Conservation (phyloP, 2,797 vertebrate genomes). For the Pipistrellus kuhlii region DNA sequence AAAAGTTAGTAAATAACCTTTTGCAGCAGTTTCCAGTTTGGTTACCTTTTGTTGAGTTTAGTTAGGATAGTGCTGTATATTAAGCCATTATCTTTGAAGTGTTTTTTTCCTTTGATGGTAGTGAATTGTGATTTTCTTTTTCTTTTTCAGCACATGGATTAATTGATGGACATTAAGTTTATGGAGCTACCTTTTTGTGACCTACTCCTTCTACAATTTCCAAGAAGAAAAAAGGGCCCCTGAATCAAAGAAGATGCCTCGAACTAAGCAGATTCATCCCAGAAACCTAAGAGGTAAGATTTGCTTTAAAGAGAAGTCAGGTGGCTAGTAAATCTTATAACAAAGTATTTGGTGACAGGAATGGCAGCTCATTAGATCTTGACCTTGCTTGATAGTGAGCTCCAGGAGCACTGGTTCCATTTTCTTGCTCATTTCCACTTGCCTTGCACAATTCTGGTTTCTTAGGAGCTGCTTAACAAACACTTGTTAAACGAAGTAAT, state of each 20-base stretch:
- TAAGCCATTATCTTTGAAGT: constrained; percentile 23
- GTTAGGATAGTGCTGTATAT: not conserved
- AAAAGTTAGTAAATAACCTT: constrained; percentile 7
- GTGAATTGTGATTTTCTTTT: constrained; percentile 20
- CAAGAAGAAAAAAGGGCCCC: constrained; percentile 85
- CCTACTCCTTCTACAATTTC: constrained; percentile 83
- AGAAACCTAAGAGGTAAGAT: constrained; percentile 97
- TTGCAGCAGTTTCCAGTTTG: not conserved
- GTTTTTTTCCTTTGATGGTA: constrained; percentile 21
- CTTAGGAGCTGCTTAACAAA: constrained; percentile 41
- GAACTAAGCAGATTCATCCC: constrained; percentile 99
- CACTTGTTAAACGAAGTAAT: constrained; percentile 37
- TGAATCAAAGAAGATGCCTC: constrained; percentile 95
- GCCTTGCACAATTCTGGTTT: not conserved
- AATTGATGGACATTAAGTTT: constrained; percentile 86
- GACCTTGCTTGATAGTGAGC: not conserved
- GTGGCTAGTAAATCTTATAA: not conserved
- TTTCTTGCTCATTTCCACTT: not conserved
- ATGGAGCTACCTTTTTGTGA: constrained; percentile 88
- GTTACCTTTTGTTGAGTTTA: constrained; percentile 11
- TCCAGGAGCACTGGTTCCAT: not conserved
- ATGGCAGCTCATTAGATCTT: not conserved
- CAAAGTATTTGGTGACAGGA: not conserved
- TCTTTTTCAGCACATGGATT: constrained; percentile 86
- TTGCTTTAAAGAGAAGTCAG: not conserved